Evolutionary conservation across 2,113 vertebrate genomes (phyloP), one percentile per base, ranked within the genome.

Genomic region (Jacana jacana): DNA sequence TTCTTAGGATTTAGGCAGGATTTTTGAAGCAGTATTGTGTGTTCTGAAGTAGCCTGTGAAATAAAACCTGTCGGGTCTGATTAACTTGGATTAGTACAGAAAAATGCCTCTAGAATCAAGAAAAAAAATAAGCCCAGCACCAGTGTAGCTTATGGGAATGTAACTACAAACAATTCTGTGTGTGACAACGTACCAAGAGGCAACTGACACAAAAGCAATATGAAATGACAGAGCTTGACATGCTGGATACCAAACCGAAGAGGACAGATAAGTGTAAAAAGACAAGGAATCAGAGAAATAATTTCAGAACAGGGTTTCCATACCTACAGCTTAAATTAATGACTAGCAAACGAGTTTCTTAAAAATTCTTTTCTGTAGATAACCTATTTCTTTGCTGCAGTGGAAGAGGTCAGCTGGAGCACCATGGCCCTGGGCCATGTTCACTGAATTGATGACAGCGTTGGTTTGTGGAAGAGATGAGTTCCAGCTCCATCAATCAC

Each of bases 81-180:
- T 97, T 96, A 96, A 63, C 64, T 83, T 86, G 70, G 64, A 96
- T 90, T 57, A 70, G 54, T 48, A 71, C 33, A 92, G 89, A 93
- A 96, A 93, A 81, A 19, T 81, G 89, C 72, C 57, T 81, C 61
- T 16, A 89, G 85, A 95, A 91, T 46, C 24, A 65, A 75, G 64
- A 31, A 82, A 46, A 95, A 94, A 95, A 94, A 80, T 23, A 90
- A 91, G 55, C 27, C 27, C n/a, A 68, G 13, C 27, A 65, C 16
- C 46, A 90, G 69, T 39, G 55, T 7, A 44, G 70, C 76, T 93
- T 48, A 61, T 3, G 13, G 89, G 77, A 73, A 71, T 33, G 42
- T 1, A 71, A 80, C 81, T 81, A 18, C 7, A 82, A 90, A 71
- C 65, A 88, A 22, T 69, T 71, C 82, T 57, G 42, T 85, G 65